These are phyloP conservation scores for Drosophila gaucha DNA, from an alignment of 2,888 invertebrate species.

Conservation along the genomic window DNA sequence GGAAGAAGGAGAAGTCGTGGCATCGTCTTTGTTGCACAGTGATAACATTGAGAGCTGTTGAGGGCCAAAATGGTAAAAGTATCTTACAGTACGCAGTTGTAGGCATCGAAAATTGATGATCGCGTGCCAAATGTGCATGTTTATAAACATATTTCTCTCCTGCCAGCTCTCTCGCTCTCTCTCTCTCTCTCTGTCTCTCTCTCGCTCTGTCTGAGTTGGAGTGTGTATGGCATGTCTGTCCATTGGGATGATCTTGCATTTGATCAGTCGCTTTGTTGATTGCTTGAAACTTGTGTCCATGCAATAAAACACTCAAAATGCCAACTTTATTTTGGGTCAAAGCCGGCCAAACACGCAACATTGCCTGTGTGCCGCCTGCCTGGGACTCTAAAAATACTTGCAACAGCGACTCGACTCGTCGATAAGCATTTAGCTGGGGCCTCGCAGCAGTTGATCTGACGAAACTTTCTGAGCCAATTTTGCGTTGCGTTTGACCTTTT, in stretches of 20 bases:
- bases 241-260: conserved; percentile 77
- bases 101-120: conserved; percentile 73
- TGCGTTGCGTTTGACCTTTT: conserved; percentile 74
- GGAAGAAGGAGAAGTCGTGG: conserved; percentile 22
- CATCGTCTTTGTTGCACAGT: conserved; percentile 49
- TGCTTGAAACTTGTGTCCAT: conserved; percentile 81
- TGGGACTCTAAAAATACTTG: conserved; percentile 33
- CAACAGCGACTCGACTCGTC: conserved; percentile 5
- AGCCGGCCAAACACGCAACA: conserved; percentile 77
- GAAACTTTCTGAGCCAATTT: conserved; percentile 62
- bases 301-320: conserved; percentile 81
- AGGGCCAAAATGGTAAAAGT: conserved; percentile 66
- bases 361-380: conserved; percentile 66
- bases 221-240: conserved; percentile 55
- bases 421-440: conserved; percentile 62
- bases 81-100: conserved; percentile 72
- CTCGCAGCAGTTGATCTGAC: neutral
- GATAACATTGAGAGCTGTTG: conserved; percentile 59
- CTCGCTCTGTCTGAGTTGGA: neutral
- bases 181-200: conserved; percentile 1
- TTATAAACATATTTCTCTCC: conserved; percentile 76
- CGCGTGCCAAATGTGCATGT: conserved; percentile 81
- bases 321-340: conserved; percentile 81
- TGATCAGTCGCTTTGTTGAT: conserved; percentile 80
- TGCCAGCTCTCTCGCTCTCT: conserved; percentile 9